These are phyloP conservation scores for Channallabes apus DNA, from an alignment of 2,797 vertebrate species.

Conservation along the genomic window DNA sequence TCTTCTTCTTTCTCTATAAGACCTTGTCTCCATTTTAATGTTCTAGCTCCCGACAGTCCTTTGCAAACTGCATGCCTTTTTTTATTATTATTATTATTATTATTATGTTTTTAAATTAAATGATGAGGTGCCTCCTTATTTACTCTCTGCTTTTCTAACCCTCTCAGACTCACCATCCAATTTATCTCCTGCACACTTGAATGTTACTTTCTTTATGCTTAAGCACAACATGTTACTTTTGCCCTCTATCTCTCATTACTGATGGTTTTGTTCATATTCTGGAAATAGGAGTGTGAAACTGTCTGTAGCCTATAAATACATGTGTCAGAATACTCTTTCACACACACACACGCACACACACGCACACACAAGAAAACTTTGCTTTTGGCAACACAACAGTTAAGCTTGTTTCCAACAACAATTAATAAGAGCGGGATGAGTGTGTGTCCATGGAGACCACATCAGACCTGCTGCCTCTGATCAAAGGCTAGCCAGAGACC, in stretches of 20 bases:
- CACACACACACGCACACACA: constrained; percentile 23
- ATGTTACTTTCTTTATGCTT: constrained; percentile 30
- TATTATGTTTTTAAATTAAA: background rate
- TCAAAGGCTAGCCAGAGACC: constrained; percentile 46
- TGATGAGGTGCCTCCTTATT: background rate
- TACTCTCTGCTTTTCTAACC: background rate
- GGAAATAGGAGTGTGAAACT: background rate
- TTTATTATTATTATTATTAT: background rate
- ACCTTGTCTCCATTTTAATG: background rate
- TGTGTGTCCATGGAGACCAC: constrained; percentile 55
- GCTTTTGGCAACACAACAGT: constrained; percentile 47
- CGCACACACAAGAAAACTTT: constrained; percentile 22
- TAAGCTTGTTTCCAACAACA: constrained; percentile 43
- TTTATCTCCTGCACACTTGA: constrained; percentile 30
- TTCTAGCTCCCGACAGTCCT: background rate
- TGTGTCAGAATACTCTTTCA: constrained; percentile 9
- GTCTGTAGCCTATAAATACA: constrained; percentile 22
- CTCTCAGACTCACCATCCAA: constrained; percentile 26
- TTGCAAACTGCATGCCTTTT: background rate
- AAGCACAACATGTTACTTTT: constrained; percentile 15
- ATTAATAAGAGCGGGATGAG: constrained; percentile 54
- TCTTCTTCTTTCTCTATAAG: background rate
- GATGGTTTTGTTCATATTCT: constrained; percentile 14
- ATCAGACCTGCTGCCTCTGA: constrained; percentile 36
- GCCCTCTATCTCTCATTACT: constrained; percentile 2